These are phyloP conservation scores for Rhabdomys pumilio DNA, from an alignment of 2,797 vertebrate genomes.

Conservation along the genomic window DNA sequence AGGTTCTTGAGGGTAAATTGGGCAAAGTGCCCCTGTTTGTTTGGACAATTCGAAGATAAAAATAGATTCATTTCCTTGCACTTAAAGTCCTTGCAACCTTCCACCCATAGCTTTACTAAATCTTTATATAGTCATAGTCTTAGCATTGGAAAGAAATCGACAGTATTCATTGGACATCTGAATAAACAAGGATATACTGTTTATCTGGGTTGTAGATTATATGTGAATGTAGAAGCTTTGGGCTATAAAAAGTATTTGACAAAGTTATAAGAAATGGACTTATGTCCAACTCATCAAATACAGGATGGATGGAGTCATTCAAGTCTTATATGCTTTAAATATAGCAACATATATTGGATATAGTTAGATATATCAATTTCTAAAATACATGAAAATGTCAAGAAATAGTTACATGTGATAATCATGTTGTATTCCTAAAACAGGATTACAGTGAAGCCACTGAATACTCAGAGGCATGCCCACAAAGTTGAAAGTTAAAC, in stretches of 20 bases:
- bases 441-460: slow-evolving; percentile 54
- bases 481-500: slow-evolving; percentile 62
- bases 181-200: slow-evolving; percentile 64
- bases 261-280: slow-evolving; percentile 67
- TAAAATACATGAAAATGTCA: slow-evolving; percentile 65
- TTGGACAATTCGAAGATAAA: slow-evolving; percentile 64
- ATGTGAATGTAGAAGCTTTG: slow-evolving; percentile 47
- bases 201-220: slow-evolving; percentile 39
- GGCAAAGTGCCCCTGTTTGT: slow-evolving; percentile 37
- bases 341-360: background rate
- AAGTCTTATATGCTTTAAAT: slow-evolving; percentile 28
- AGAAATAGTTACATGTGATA: slow-evolving; percentile 68
- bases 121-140: slow-evolving; percentile 61
- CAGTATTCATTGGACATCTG: slow-evolving; percentile 45
- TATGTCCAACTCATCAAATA: slow-evolving; percentile 61
- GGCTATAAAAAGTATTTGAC: slow-evolving; percentile 35
- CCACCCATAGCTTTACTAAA: slow-evolving; percentile 23
- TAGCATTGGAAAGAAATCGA: slow-evolving; percentile 36
- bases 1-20: slow-evolving; percentile 56
- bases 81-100: slow-evolving; percentile 12
- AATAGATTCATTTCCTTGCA: slow-evolving; percentile 36
- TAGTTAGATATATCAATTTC: slow-evolving; percentile 57
- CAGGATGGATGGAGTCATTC: background rate
- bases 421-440: slow-evolving; percentile 61
- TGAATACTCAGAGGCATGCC: slow-evolving; percentile 57